phyloP scores from a whole-genome alignment of 2,888 invertebrate species.

The Melangyna quadrimaculata region DNA sequence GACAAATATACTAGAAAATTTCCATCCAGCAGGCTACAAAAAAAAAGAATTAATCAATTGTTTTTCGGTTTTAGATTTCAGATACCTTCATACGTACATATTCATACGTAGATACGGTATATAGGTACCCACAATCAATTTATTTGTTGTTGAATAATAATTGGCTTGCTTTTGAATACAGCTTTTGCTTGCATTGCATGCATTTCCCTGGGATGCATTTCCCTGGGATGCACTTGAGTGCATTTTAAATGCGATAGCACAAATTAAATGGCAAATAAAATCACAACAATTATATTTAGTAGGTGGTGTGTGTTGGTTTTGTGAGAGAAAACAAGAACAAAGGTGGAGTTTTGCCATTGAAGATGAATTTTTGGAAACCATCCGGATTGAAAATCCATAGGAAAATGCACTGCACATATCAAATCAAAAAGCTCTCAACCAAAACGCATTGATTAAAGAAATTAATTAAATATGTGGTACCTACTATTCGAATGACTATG shows the following conservation, averaged over 20 bases:
- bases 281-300: no score
- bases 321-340: not conserved
- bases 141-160: slow-evolving; percentile 16
- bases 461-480: not conserved
- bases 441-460: not conserved
- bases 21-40: not conserved
- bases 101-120: no score
- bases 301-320: not conserved
- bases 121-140: not conserved
- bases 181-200: no score
- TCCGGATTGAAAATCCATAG: not conserved
- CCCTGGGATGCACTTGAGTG: slow-evolving; percentile 31
- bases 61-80: slow-evolving; percentile 1
- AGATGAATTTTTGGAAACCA: not conserved
- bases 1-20: slow-evolving; percentile 1
- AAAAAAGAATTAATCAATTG: not conserved
- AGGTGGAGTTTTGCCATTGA: not conserved
- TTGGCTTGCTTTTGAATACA: slow-evolving; percentile 8
- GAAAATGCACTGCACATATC: not conserved
- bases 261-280: slow-evolving; percentile 13
- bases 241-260: slow-evolving; percentile 29
- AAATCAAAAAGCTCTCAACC: not conserved
- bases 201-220: slow-evolving; percentile 27
- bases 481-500: not conserved
- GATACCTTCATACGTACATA: not conserved